Evolutionary conservation across 2,888 invertebrate species (phyloP).

Genomic region (Vannuccia rotundouncinata): DNA sequence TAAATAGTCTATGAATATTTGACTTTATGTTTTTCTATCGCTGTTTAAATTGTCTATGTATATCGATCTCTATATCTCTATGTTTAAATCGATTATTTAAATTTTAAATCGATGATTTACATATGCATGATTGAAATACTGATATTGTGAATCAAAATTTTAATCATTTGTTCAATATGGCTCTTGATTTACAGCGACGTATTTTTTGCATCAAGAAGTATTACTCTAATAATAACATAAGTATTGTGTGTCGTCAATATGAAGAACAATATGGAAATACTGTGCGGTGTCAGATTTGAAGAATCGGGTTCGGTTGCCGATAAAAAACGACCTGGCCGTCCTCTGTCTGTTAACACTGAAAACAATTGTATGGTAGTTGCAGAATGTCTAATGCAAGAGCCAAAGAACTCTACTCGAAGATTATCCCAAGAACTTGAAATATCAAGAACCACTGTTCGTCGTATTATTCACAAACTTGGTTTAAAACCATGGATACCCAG

Average conservation of each 20-base stretch:
- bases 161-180: neutral
- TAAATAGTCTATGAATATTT: neutral
- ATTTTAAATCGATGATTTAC: neutral
- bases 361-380: slow-evolving; percentile 14
- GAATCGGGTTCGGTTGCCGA: neutral
- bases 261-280: neutral
- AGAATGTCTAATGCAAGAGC: slow-evolving; percentile 11
- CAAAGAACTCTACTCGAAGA: slow-evolving; percentile 1
- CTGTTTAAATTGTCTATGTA: neutral
- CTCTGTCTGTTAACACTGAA: neutral
- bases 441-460: neutral
- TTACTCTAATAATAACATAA: neutral
- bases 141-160: neutral
- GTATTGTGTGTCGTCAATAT: neutral
- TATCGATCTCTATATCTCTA: neutral
- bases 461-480: slow-evolving; percentile 1
- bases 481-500: slow-evolving; percentile 5
- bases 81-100: no score
- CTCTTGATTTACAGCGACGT: neutral
- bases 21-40: neutral
- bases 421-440: neutral
- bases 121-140: neutral
- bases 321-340: neutral
- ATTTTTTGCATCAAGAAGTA: neutral
- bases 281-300: neutral